Evolutionary conservation across 2,888 invertebrate species (phyloP), one percentile per base, ranked within the genome.

Genomic region (Oxycera nigricornis): DNA sequence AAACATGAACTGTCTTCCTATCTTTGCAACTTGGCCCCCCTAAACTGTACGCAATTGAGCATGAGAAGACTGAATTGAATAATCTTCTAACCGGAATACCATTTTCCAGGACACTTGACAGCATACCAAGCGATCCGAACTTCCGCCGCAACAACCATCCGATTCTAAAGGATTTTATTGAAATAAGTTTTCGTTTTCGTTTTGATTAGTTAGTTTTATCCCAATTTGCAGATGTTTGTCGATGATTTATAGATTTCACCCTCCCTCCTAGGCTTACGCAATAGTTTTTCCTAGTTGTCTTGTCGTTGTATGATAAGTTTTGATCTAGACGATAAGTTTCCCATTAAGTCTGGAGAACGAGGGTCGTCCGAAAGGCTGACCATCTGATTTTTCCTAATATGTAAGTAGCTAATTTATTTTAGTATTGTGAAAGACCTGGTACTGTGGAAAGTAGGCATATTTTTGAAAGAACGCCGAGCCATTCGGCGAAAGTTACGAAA

Each of bases 351-450:
- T 20, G 62, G 62, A 62, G 39, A 62, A 62, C 20, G 31, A 20
- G 17, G 2, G 39, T 62, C 39, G 20, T 22, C 7, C 7, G 3
- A 39, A 62, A n/a, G 62, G 24, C 22, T 24, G 22, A 55, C 24
- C 24, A 24, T 55, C 55, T 74, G 72, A 62, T 62, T 75, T 75
- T 74, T 73, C 52, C 50, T 73, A 67, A 46, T 57, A 62, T 26
- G 22, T 75, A 75, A 75, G 75, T 75, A 75, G 75, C 72, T 75
- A 75, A 75, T 73, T 75, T 75, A 75, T 75, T 75, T 75, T 75
- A 75, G 73, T 52, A 62, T 73, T 62, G 73, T 62, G 70, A 75
- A n/a, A 73, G 31, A 59, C 26, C 17, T 39, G 65, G n/a, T 41
- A n/a, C n/a, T n/a, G 35, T 31, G 1, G 30, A 65, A 11, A 9